Evolutionary conservation across 2,888 invertebrate genomes (phyloP), one percentile per base, ranked within the genome.

Genomic region (Ceraclea dissimilis): DNA sequence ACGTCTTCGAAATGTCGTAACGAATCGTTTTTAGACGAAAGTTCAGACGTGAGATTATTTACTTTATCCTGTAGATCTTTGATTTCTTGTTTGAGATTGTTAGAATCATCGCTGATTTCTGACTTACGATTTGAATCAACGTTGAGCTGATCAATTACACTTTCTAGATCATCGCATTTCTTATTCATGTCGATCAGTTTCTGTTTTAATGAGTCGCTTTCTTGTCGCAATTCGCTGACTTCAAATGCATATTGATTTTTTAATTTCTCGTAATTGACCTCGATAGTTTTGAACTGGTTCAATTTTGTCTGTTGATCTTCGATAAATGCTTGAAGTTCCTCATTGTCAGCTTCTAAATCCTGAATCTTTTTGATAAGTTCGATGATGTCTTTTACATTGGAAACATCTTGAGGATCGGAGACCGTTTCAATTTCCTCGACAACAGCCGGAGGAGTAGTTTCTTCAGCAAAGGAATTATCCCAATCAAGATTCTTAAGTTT

Each of bases 261-360:
- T 16, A 59, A 49, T 48, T 57, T 62, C 44, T 63, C 56, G 19
- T 59, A 49, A 46, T 55, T 49, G 16, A 26, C 13, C 20, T 61
- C 56, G n/a, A 53, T 19, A 18, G 46, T 39, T 49, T 60, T 60
- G 2, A 46, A 39, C 11, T 39, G 31, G 33, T 43, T 59, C 18
- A 53, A 48, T 49, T 46, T 52, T 1, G 26, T 21, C 39, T 54
- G 48, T 19, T 60, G 81, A 57, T 81, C 79, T 55, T 81, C 80
- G 16, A 84, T 66, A 31, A 81, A 64, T 1, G 73, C 69, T 63
- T 82, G 82, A 44, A 84, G 63, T 59, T 84, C 82, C 58, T 81
- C 81, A 61, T 83, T 82, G 61, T 85, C 84, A 1, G 73, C 67
- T n/a, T 75, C 75, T n/a, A 84, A 65, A 55, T 82, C 82, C 60